phyloP scores from a whole-genome alignment of 1,140 invertebrate species.

The Drusus annulatus region DNA sequence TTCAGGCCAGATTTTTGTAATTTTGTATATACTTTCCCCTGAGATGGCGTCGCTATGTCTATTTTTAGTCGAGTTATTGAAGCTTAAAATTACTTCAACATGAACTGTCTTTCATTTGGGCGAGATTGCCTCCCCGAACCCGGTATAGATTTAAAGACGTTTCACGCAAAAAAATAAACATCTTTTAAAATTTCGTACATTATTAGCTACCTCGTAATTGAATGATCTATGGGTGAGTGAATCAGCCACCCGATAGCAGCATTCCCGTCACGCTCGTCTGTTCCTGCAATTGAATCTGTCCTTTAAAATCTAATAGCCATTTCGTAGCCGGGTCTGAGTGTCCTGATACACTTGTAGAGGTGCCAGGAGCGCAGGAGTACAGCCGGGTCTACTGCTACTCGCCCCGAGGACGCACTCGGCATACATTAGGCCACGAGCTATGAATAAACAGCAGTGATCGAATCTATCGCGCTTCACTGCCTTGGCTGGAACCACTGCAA shows the following conservation, averaged over 20 bases:
- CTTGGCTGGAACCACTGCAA: background rate
- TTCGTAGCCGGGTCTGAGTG: conserved; percentile 27
- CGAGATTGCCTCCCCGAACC: too few relatives aligned
- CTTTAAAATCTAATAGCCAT: conserved; percentile 48
- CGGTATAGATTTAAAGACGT: too few relatives aligned
- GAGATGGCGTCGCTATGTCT: too few relatives aligned
- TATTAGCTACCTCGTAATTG: too few relatives aligned
- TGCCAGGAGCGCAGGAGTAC: background rate
- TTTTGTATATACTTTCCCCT: too few relatives aligned
- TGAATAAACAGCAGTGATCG: conserved; percentile 40
- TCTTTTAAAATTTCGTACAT: too few relatives aligned
- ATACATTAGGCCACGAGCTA: conserved; percentile 33
- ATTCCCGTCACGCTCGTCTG: conserved; percentile 40
- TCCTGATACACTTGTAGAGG: background rate
- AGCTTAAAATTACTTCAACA: too few relatives aligned
- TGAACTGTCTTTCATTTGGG: too few relatives aligned
- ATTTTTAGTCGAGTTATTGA: too few relatives aligned
- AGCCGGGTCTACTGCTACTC: background rate
- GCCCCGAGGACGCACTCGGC: conserved; percentile 24
- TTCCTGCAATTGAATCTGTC: conserved; percentile 49
- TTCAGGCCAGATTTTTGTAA: too few relatives aligned
- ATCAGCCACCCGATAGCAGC: background rate
- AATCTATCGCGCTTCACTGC: conserved; percentile 19
- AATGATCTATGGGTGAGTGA: too few relatives aligned
- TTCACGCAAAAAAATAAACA: too few relatives aligned